Conservation (phyloP, 2,797 vertebrate genomes). For the Epinephelus coioides region DNA sequence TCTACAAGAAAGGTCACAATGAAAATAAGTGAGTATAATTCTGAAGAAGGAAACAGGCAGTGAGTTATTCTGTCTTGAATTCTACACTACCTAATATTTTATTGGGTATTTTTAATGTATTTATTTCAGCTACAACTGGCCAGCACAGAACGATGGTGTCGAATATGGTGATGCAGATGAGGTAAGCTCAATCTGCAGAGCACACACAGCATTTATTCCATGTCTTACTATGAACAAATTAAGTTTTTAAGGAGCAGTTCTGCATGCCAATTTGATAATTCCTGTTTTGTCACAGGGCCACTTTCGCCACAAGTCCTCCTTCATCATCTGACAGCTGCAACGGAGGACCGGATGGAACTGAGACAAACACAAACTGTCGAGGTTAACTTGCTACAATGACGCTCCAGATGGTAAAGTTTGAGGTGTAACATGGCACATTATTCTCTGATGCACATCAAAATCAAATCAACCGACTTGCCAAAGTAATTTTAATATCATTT, state of each 20-base stretch:
- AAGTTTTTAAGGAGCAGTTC: neutral
- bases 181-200: conserved; percentile 83
- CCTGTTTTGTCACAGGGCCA: conserved; percentile 89
- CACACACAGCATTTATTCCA: neutral
- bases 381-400: conserved; percentile 62
- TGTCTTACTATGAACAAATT: neutral
- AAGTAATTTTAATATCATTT: conserved; percentile 80
- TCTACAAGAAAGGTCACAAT: conserved; percentile 88
- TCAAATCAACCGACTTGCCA: conserved; percentile 83
- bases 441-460: conserved; percentile 81
- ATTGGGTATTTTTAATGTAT: neutral
- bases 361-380: conserved; percentile 50
- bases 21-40: conserved; percentile 89
- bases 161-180: conserved; percentile 94
- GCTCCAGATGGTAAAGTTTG: conserved; percentile 58
- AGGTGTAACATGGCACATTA: conserved; percentile 80
- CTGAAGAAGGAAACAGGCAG: neutral
- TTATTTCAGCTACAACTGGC: conserved; percentile 90
- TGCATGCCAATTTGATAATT: neutral
- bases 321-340: conserved; percentile 94
- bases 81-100: neutral
- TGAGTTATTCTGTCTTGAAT: neutral
- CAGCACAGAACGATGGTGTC: conserved; percentile 89
- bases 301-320: conserved; percentile 99
- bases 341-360: conserved; percentile 43